Conservation (phyloP, 2,888 invertebrate species). For the Unio pictorum region DNA sequence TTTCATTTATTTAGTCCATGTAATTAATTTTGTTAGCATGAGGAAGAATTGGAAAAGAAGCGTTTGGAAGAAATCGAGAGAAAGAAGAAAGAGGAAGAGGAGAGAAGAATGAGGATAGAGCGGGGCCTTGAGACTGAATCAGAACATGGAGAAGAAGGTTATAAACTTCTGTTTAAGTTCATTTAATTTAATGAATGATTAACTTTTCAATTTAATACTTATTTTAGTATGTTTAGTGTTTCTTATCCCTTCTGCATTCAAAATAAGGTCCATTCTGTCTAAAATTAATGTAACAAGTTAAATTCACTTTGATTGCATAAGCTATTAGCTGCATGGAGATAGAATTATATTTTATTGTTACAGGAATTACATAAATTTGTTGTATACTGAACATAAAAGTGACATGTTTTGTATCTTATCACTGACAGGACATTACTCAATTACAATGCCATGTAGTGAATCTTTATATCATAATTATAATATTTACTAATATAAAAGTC, state of each 20-base stretch:
- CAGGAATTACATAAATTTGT: not conserved
- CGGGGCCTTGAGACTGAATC: constrained; percentile 68
- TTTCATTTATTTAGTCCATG: not conserved
- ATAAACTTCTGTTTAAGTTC: too few species aligned
- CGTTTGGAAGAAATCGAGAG: constrained; percentile 64
- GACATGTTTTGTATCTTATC: not conserved
- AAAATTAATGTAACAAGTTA: too few species aligned
- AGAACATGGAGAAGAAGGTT: constrained; percentile 60
- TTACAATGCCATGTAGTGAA: too few species aligned
- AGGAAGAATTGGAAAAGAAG: constrained; percentile 68
- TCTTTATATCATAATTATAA: too few species aligned
- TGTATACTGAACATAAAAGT: not conserved
- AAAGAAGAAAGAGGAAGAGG: constrained; percentile 65
- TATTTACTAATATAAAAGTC: too few species aligned
- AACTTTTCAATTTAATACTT: too few species aligned
- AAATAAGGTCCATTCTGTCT: too few species aligned
- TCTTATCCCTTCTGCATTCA: too few species aligned
- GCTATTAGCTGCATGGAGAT: not conserved
- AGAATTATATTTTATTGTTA: not conserved
- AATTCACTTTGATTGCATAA: too few species aligned
- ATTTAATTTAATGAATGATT: too few species aligned
- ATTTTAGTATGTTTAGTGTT: too few species aligned
- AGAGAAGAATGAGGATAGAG: constrained; percentile 65
- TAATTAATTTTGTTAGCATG: constrained; percentile 56
- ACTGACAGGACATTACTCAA: too few species aligned